Evolutionary conservation across 1,140 invertebrate species (phyloP), one percentile per base, ranked within the genome.

Genomic region (Potamilus streckersoni): DNA sequence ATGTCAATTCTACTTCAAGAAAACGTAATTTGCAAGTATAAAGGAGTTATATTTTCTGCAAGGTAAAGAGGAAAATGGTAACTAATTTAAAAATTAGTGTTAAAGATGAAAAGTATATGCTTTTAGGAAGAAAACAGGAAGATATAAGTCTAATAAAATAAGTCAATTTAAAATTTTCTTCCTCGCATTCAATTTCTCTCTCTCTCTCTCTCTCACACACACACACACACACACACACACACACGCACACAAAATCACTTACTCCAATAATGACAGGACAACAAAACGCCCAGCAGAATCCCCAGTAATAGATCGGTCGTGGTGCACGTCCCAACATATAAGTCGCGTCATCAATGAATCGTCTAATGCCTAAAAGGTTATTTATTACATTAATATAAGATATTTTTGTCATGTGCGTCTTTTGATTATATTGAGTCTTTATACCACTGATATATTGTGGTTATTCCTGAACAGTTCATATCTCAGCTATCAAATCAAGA

Each of bases 341-440:
- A 64, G 82, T 78, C 65, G 86, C 79, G 55, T 84, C 76, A 90
- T 90, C 78, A 89, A 86, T 12, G 90, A 92, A 84, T 89, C 89
- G 78, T 90, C 92, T 82, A 90, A 89, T 86, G 91, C 91, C 80
- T 88, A 70, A 13, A 70, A 77, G 23, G 66, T 17, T 55, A 16
- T 20, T 16, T 0, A 65, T 49, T 49, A 11, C 38, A 49, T 49
- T 49, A 11, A 49, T 49, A 49, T 6, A 6, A 11, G 11, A 49
- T 49, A 49, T 11, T 49, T 49, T 49, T 49, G 6, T 27, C 20
- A 67, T 15, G 66, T 4, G 17, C n/a, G 17, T 55, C n/a, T 49
- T 69, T 55, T 49, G 19, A 19, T 14, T 49, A 62, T 23, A 19
- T 4, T 55, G n/a, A 15, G 49, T 8, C 11, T 13, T 23, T 2